phyloP scores from a whole-genome alignment of 2,888 invertebrate species.

The Phlogophora meticulosa region DNA sequence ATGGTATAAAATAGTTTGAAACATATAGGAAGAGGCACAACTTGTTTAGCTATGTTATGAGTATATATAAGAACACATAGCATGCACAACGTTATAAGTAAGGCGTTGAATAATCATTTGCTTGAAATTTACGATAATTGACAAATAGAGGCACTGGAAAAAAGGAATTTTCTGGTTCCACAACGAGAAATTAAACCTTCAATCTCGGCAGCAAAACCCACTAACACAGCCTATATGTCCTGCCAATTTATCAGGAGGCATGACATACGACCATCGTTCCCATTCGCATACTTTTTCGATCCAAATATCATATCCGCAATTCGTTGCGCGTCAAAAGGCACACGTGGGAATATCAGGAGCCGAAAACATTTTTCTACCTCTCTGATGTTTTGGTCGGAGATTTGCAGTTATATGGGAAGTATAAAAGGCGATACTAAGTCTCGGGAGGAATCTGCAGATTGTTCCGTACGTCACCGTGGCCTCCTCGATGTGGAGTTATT shows the following conservation, averaged over 20 bases:
- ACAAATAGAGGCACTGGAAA: no score
- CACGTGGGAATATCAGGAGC: conserved; percentile 67
- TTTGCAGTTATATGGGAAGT: conserved; percentile 60
- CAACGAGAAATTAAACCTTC: neutral
- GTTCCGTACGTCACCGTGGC: conserved; percentile 62
- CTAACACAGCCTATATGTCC: neutral
- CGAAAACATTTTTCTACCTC: conserved; percentile 68
- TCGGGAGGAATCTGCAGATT: conserved; percentile 67
- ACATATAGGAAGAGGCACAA: no score
- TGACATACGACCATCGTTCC: conserved; percentile 41
- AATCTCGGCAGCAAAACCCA: conserved; percentile 1
- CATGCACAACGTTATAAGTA: no score
- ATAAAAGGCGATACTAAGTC: conserved; percentile 69
- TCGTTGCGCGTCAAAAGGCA: conserved; percentile 70
- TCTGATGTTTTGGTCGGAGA: conserved; percentile 48
- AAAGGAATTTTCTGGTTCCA: no score
- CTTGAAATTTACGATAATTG: no score
- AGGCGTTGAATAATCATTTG: no score
- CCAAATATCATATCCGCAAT: conserved; percentile 68
- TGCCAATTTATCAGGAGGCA: conserved; percentile 40
- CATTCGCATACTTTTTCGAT: conserved; percentile 57
- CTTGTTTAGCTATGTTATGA: no score
- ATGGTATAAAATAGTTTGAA: no score
- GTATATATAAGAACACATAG: no score
- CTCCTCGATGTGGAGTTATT: conserved; percentile 67